Conservation (phyloP, 2,797 vertebrate species). For the Acanthurus lineatus region DNA sequence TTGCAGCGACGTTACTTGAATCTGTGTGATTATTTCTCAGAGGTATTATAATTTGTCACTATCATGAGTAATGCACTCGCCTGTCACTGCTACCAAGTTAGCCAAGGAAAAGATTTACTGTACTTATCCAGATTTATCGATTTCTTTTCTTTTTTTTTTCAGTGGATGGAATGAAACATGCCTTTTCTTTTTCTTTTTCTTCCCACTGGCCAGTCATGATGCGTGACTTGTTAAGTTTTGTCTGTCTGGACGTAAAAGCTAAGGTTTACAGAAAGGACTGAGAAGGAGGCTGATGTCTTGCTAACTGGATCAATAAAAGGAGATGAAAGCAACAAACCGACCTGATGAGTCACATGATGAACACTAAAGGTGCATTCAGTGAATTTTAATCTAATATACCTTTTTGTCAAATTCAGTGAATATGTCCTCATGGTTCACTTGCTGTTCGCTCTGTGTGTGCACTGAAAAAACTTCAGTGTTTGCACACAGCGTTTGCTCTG, state of each 20-base stretch:
- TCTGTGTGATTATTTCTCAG: constrained; percentile 29
- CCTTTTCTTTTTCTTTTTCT: constrained; percentile 9
- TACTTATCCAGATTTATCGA: constrained; percentile 39
- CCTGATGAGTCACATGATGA: constrained; percentile 19
- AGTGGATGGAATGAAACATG: constrained; percentile 38
- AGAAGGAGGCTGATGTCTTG: constrained; percentile 54
- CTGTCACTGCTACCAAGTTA: constrained; percentile 52
- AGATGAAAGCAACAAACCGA: constrained; percentile 51
- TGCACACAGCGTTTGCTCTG: background rate
- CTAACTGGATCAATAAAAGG: constrained; percentile 72
- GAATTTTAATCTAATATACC: too few species aligned
- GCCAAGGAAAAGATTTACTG: constrained; percentile 48
- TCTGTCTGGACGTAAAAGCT: constrained; percentile 38
- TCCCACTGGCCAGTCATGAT: constrained; percentile 45
- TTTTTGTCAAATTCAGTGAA: background rate
- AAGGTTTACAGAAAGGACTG: constrained; percentile 27
- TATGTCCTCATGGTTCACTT: background rate
- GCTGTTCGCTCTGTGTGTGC: background rate
- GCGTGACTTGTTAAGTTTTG: constrained; percentile 47
- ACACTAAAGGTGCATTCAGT: background rate
- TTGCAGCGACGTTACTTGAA: constrained; percentile 53
- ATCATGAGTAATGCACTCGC: constrained; percentile 37
- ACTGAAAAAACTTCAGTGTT: background rate
- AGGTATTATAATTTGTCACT: constrained; percentile 43
- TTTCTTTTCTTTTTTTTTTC: constrained; percentile 42